These are phyloP conservation scores for Tetranychus truncatus DNA, from an alignment of 2,888 invertebrate species.

Conservation along the genomic window DNA sequence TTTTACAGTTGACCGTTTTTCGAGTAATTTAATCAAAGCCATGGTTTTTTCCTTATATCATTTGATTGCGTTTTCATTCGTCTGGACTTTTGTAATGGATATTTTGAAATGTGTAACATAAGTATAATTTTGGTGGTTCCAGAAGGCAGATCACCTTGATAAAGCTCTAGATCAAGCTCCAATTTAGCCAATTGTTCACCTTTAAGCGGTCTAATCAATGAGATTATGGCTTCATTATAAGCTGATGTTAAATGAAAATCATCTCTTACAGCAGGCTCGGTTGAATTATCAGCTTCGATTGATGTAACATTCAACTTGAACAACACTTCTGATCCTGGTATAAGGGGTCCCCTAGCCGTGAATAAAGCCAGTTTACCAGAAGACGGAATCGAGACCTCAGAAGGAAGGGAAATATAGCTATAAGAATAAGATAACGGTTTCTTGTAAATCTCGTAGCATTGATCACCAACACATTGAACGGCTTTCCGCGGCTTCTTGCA, in stretches of 20 bases:
- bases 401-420: not conserved
- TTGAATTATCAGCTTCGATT: not conserved
- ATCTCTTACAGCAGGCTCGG: not conserved
- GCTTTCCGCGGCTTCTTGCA: not conserved
- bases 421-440: not conserved
- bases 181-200: conserved; percentile 82
- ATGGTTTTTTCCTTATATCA: not conserved
- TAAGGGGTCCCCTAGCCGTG: not conserved
- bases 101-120: not conserved
- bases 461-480: not conserved
- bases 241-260: not conserved
- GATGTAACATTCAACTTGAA: not conserved
- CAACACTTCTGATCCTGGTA: not conserved
- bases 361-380: not conserved
- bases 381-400: not conserved
- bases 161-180: conserved; percentile 41
- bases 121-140: not conserved
- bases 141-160: not conserved
- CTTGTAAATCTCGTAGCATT: not conserved
- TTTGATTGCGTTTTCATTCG: not conserved
- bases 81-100: not conserved
- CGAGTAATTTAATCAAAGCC: no score
- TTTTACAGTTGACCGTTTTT: no score
- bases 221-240: conserved; percentile 54
- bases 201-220: conserved; percentile 49